Base-by-base conservation (phyloP, 1,140 invertebrate genomes). In the Drosophila gunungcola region DNA sequence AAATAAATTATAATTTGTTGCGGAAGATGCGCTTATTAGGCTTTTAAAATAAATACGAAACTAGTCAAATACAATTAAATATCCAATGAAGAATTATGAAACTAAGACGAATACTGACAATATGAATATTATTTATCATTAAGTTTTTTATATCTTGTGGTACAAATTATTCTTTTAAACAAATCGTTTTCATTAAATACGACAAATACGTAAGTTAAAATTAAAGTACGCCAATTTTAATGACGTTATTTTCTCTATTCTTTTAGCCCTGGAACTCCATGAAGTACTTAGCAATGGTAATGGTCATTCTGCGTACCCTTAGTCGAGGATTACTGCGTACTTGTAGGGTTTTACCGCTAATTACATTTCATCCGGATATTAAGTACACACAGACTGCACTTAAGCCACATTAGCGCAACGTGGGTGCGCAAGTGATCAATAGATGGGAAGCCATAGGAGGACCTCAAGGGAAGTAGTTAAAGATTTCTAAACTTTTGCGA, bases 291-390 rank as follows among this genome's bases (percentile, higher is more conserved):
- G 32, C 45, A 51, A 12, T 42, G 36, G 45, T 48, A 63, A 48
- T 29, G 60, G 32, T 43, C 46, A 41, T 41, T 51, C 51, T 55
- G 55, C 64, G 41, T 54, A 67, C 62, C 72, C 51, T 61, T 43
- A 63, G 57, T 41, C 49, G 34, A 21, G 34, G 61, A 52, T 68
- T 65, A 68, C 12, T 25, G 25, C 0, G 68, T 77, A 88, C 80
- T 88, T 88, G 76, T 80, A 78, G 38, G 83, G 84, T 60, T 88
- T 88, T 83, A 49, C 62, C 72, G 68, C 84, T 88, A 88, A 89
- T 80, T 89, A 77, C 80, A 38, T 38, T 69, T 80, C 45, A 79
- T 62, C 67, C 72, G 76, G 54, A 65, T 80, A 89, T 77, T 65
- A 61, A 62, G 79, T 61, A 63, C 76, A 83, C 57, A 58, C 56